phyloP scores from a whole-genome alignment of 64 coral and sea anemone genomes.

The Actinia tenebrosa region DNA sequence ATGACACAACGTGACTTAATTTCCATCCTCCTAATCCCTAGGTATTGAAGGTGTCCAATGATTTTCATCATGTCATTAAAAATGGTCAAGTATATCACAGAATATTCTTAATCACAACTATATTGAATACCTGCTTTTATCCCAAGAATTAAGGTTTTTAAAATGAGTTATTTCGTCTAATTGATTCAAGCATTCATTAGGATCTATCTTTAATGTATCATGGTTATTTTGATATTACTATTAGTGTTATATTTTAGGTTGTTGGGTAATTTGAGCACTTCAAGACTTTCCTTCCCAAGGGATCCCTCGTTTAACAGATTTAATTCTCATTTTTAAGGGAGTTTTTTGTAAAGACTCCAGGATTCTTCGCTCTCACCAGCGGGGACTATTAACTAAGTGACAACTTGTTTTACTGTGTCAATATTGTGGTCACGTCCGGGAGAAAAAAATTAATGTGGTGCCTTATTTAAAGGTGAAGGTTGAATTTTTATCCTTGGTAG shows the following conservation, averaged over 20 bases:
- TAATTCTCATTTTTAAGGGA: background rate
- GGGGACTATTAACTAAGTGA: background rate
- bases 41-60: background rate
- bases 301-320: background rate
- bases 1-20: background rate
- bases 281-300: background rate
- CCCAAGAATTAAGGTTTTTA: background rate
- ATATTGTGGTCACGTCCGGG: constrained; percentile 56
- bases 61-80: background rate
- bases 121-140: background rate
- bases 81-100: background rate
- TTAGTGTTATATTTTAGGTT: background rate
- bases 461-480: background rate
- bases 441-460: background rate
- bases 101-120: background rate
- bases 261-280: background rate
- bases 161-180: background rate
- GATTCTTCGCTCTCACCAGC: background rate
- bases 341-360: background rate
- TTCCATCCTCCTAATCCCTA: background rate
- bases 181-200: background rate
- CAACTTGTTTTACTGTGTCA: constrained; percentile 27
- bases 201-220: background rate
- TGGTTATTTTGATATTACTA: background rate
- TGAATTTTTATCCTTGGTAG: background rate